Evolutionary conservation across 2,888 invertebrate genomes (phyloP), one percentile per base, ranked within the genome.

Genomic region (Pristionchus maxplancki): DNA sequence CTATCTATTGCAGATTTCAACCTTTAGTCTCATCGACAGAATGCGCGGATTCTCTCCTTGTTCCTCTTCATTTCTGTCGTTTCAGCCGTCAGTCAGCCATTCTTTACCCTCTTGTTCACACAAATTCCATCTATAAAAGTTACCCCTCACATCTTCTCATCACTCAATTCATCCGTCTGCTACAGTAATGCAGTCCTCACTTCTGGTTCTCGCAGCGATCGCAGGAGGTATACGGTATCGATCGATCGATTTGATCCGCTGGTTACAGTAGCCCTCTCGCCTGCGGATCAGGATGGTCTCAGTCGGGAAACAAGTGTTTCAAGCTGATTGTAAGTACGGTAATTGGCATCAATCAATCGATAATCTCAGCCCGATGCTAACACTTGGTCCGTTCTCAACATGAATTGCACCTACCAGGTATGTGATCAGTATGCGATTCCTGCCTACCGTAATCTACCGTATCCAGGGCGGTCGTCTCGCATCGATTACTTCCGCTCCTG

Each of bases 171-270:
- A n/a, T 28, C 78, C 74, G 20, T 6, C 74, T 40, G 20, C 44
- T 44, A 78, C 78, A 11, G 78, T 78, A 44, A 78, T 78, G 78
- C 78, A 78, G n/a, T 78, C 78, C 9, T 28, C 44, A 8, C 48
- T 53, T 34, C 53, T 83, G 82, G 53, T 83, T 83, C 82, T 83
- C n/a, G 53, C 53, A 40, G 53, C 82, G 53, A 83, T 83, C 44
- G 82, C 28, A 0, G 82, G 82, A 83, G 82, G 82, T 83, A 58
- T 58, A 83, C 82, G 82, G 53, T 83, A 83, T 83, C 53, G 8
- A 34, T 17, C 11, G 0, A 83, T 53, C 53, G 34, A 83, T 83
- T 8, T 31, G n/a, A 24, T 28, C n/a, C 24, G 15, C 82, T 17
- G 8, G 24, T 83, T 83, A 83, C 82, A 83, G 82, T 83, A 53